Evolutionary conservation across 2,113 vertebrate species (phyloP).

Genomic region (Dicerorhinus sumatrensis): DNA sequence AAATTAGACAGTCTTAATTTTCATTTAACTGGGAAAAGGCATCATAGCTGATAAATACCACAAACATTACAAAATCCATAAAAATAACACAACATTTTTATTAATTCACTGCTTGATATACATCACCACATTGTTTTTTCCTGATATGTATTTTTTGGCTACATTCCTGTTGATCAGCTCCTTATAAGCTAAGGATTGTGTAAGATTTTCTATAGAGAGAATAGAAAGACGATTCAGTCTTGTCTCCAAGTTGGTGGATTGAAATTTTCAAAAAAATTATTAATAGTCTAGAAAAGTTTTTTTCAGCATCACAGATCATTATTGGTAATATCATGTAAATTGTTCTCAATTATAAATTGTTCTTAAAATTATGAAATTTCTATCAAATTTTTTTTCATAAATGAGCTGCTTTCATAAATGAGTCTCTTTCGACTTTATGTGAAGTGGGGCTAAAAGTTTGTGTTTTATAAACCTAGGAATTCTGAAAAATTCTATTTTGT

Average conservation of each 20-base stretch:
- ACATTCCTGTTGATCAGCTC: neutral
- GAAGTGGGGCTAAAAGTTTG: neutral
- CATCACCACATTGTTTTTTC: neutral
- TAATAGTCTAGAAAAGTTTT: constrained; percentile 49
- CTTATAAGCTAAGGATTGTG: constrained; percentile 25
- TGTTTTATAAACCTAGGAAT: neutral
- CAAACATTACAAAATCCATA: neutral
- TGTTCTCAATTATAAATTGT: neutral
- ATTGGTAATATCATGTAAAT: constrained; percentile 37
- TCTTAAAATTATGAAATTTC: neutral
- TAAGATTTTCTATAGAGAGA: neutral
- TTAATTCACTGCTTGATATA: neutral
- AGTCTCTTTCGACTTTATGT: constrained; percentile 1
- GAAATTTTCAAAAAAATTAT: neutral
- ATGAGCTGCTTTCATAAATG: neutral
- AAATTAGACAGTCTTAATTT: neutral
- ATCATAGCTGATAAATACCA: neutral
- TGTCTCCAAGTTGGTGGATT: constrained; percentile 14
- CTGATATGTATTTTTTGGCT: neutral
- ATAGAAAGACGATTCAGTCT: neutral
- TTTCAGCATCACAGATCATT: neutral
- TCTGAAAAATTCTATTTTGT: constrained; percentile 15
- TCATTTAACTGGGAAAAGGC: neutral
- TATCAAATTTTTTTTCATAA: neutral
- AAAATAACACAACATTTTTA: neutral